Evolutionary conservation across 2,888 invertebrate species (phyloP), one percentile per base, ranked within the genome.

Genomic region (Anthrax anthrax): DNA sequence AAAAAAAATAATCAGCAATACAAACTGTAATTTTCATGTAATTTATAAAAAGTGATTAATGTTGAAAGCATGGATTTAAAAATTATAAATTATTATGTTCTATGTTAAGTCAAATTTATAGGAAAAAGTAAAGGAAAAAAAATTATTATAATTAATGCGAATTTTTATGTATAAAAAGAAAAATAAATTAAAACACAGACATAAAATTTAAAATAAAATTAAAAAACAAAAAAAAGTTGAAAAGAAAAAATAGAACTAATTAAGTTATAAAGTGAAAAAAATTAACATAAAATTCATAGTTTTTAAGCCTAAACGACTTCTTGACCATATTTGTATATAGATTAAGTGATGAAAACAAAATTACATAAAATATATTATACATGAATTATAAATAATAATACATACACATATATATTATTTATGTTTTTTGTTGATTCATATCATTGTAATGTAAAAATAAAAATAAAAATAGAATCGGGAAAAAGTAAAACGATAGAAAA

Each of bases 261-360:
- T 27, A 13, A 39, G n/a, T n/a, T 6, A 18, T 16, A 16, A 37
- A 16, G 3, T 17, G 5, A 16, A 36, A 37, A 16, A 37, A n/a
- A n/a, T n/a, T 16, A 37, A 37, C 6, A 37, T 37, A 16, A 37
- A n/a, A 37, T 37, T 37, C 13, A 37, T 37, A 42, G 34, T 43
- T 47, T n/a, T 43, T 43, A 47, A 47, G 47, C 43, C 47, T 43
- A 43, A 47, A 47, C n/a, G n/a, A 43, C 47, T 46, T 46, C 46
- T 47, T 43, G 47, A 47, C 43, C 41, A 44, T 38, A 40, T 43
- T 41, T 48, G 47, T 48, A 44, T 38, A 48, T 48, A 44, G 42
- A 37, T 44, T 48, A 44, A 48, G 34, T 36, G 39, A 37, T 32
- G 23, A 27, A 41, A 27, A 42, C 13, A n/a, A n/a, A n/a, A n/a